Conservation (phyloP, 2,888 invertebrate genomes). For the Drosophila birchii region DNA sequence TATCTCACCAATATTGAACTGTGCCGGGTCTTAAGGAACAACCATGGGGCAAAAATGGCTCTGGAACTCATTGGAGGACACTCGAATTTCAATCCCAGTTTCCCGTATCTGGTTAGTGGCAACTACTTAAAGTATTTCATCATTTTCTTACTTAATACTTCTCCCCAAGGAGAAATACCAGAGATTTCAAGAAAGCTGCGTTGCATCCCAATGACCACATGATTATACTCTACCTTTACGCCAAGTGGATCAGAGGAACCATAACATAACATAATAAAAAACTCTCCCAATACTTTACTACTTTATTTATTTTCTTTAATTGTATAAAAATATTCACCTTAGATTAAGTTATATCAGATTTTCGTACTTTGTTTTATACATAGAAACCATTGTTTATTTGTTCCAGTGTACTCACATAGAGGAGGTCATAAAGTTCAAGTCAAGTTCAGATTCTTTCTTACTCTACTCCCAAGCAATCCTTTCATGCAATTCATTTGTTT, state of each 20-base stretch:
- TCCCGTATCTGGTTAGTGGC: constrained; percentile 4
- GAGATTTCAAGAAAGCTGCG: not conserved
- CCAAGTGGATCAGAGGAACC: not conserved
- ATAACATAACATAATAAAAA: not conserved
- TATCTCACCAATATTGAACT: not conserved
- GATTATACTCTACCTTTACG: not conserved
- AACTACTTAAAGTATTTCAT: too few species aligned
- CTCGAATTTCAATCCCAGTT: constrained; percentile 13
- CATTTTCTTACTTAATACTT: not conserved
- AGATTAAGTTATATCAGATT: too few species aligned
- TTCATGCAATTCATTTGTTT: too few species aligned
- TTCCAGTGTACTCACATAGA: too few species aligned
- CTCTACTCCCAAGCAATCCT: too few species aligned
- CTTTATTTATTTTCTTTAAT: too few species aligned
- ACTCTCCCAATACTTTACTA: too few species aligned
- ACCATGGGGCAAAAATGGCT: constrained; percentile 5
- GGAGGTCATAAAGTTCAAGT: too few species aligned
- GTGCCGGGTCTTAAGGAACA: constrained; percentile 5
- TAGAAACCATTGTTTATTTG: too few species aligned
- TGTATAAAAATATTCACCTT: too few species aligned
- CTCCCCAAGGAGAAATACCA: not conserved
- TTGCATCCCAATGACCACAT: constrained; percentile 2
- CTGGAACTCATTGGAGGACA: constrained; percentile 1
- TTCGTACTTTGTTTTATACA: too few species aligned
- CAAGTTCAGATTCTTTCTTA: too few species aligned